phyloP scores from a whole-genome alignment of 2,113 vertebrate genomes.

The Toxostoma redivivum region DNA sequence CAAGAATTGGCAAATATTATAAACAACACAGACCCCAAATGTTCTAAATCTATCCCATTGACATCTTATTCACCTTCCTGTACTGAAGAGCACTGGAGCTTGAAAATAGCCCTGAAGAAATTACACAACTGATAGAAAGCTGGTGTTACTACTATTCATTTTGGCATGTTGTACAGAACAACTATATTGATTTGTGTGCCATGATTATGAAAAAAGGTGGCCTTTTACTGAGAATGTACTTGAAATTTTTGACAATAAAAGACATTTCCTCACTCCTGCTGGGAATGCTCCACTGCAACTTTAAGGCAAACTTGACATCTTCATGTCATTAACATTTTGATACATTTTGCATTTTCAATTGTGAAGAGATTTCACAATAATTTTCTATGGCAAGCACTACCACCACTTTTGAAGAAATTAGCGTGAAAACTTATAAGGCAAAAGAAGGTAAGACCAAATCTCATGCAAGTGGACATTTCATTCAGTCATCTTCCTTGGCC shows the following conservation, averaged over 20 bases:
- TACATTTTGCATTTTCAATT: background rate
- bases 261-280: background rate
- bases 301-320: background rate
- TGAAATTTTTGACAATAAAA: background rate
- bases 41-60: conserved; percentile 35
- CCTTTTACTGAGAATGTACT: background rate
- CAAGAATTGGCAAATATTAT: conserved; percentile 60
- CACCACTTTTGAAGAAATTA: background rate
- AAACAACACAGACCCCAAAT: background rate
- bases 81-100: conserved; percentile 20
- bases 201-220: background rate
- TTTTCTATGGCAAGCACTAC: background rate
- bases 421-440: background rate
- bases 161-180: background rate
- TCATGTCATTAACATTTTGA: background rate
- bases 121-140: background rate
- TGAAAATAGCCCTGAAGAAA: conserved; percentile 45
- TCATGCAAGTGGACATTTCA: background rate
- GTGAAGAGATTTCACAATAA: background rate
- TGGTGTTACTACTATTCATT: background rate
- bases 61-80: conserved; percentile 42
- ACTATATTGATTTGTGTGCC: background rate
- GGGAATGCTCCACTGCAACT: background rate
- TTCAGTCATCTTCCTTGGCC: background rate
- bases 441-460: background rate